phyloP scores from a whole-genome alignment of 1,140 invertebrate species.

The Drosophila auraria region DNA sequence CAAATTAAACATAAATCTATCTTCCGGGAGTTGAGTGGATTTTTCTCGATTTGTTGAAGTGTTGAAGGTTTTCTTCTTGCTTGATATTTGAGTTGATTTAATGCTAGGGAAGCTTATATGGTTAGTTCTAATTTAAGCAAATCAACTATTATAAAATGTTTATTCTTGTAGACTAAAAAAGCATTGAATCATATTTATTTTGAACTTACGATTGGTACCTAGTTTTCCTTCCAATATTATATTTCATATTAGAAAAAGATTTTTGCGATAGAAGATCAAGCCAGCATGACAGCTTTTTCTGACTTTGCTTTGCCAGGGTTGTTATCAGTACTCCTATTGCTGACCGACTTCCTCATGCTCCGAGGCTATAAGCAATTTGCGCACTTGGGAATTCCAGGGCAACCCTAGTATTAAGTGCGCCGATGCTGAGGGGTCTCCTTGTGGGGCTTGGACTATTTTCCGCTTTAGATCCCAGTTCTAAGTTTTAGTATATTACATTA shows the following conservation, averaged over 20 bases:
- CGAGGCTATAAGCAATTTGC: background rate
- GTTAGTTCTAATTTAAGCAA: too few species aligned
- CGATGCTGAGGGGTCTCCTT: background rate
- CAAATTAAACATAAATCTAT: slow-evolving; percentile 30
- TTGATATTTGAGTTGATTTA: background rate
- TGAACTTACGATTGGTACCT: too few species aligned
- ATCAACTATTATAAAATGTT: too few species aligned
- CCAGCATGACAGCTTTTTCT: background rate
- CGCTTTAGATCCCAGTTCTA: background rate
- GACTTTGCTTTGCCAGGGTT: background rate
- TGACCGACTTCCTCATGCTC: too few species aligned
- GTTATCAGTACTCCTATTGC: background rate
- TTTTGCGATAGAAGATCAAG: background rate
- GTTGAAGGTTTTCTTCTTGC: background rate
- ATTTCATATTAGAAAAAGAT: background rate
- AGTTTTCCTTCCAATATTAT: too few species aligned
- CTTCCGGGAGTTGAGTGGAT: slow-evolving; percentile 7
- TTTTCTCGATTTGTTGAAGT: background rate
- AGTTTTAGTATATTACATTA: too few species aligned
- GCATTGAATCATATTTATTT: too few species aligned
- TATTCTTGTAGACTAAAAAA: background rate
- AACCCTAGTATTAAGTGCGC: background rate
- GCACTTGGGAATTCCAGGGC: background rate
- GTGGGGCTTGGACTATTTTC: background rate
- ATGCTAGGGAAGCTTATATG: background rate